Evolutionary conservation across 2,113 vertebrate genomes (phyloP), one percentile per base, ranked within the genome.

Genomic region (Daboia siamensis): DNA sequence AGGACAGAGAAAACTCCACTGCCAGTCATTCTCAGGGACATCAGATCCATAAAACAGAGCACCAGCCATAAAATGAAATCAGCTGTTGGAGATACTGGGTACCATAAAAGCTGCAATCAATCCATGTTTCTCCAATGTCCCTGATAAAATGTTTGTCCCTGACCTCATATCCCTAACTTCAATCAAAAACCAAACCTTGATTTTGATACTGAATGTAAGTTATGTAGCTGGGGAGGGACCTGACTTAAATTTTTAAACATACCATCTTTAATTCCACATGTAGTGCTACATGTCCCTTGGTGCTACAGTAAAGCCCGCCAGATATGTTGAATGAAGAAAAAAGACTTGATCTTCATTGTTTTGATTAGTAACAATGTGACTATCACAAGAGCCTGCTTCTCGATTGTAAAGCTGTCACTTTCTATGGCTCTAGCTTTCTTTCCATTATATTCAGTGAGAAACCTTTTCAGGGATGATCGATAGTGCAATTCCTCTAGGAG

Each of bases 371-470:
- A 90, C 87, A 74, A 48, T 3, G 80, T 10, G 26, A 88, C 29
- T 0, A 0, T 88, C 87, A 89, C 59, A 56, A 95, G 90, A 29
- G n/a, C 48, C 39, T 46, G 59, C 44, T 90, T 86, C 84, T n/a
- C 56, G 5, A 0, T 93, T 56, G 56, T 74, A 93, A 90, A 23
- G 20, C 90, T 92, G 23, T 52, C 54, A 46, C 17, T 54, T 90
- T 61, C 44, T n/a, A 85, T 29, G 15, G 69, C n/a, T 94, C 87
- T 91, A 88, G 90, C 44, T 61, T 92, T 91, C 51, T 90, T 85
- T 59, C n/a, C 23, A 74, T 52, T 89, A 93, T 54, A 11, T 89
- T 91, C 24, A n/a, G 7, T 1, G 48, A 74, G 56, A 48, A 91
- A 90, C 0, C 0, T 90, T 95, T 88, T 64, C 90, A 64, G 87